Evolutionary conservation across 2,888 invertebrate species (phyloP).

Genomic region (Acutogordius australiensis): DNA sequence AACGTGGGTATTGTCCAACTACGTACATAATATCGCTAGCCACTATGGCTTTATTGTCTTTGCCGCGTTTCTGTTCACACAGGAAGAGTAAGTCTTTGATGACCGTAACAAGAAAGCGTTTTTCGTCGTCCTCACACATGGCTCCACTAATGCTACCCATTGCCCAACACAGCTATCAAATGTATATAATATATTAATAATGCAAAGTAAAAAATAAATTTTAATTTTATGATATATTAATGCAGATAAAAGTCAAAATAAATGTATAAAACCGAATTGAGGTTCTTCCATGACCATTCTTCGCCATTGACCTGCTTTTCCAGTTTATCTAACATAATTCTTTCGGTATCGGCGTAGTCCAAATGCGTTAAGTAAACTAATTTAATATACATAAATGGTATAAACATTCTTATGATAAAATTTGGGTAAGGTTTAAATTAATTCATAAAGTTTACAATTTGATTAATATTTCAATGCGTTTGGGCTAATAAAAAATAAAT

Average conservation of each 20-base stretch:
- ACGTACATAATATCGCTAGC: slow-evolving; percentile 99
- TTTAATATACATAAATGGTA: slow-evolving; percentile 13
- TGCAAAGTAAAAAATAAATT: neutral
- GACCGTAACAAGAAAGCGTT: slow-evolving; percentile 85
- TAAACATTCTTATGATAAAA: neutral
- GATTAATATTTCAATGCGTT: neutral
- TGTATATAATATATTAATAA: too few species aligned
- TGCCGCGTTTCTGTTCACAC: slow-evolving; percentile 89
- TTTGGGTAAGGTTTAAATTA: neutral
- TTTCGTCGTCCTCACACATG: slow-evolving; percentile 96
- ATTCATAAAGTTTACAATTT: neutral
- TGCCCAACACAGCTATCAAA: slow-evolving; percentile 64
- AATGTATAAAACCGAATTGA: too few species aligned
- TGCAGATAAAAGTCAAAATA: too few species aligned
- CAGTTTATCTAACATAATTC: slow-evolving; percentile 91
- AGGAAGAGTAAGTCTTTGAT: slow-evolving; percentile 77
- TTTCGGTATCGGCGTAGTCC: slow-evolving; percentile 81
- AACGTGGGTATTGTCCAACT: slow-evolving; percentile 91
- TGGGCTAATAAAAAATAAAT: neutral
- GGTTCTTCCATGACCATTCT: slow-evolving; percentile 99
- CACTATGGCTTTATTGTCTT: slow-evolving; percentile 98
- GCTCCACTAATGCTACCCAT: slow-evolving; percentile 96
- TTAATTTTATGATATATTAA: too few species aligned
- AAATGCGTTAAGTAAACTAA: slow-evolving; percentile 83
- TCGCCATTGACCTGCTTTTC: slow-evolving; percentile 88